Evolutionary conservation across 2,888 invertebrate genomes (phyloP), one percentile per base, ranked within the genome.

Genomic region (Phyllotreta cruciferae): DNA sequence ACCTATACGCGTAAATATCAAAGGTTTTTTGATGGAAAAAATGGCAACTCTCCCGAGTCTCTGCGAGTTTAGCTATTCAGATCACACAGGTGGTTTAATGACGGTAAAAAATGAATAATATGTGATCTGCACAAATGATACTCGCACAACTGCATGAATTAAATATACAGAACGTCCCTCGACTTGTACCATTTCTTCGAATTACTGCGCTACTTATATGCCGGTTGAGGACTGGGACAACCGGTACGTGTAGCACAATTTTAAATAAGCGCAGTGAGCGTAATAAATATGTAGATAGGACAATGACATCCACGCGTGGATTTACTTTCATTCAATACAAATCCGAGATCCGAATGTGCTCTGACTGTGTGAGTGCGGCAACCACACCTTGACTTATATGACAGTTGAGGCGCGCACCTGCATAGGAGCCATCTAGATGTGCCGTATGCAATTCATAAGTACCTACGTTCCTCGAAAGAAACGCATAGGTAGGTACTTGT

Each of bases 301-400:
- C 75, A 75, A 74, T 73, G 74, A 74, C 75, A 72, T 74, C 72
- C 70, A 72, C 70, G 70, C 70, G 68, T 70, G 70, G 72, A 68
- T 71, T 72, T 71, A 70, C 73, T 74, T 75, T 74, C 72, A 72
- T 56, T 45, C 50, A 57, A 67, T 63, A 63, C 54, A 34, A 57
- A 52, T 52, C 49, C 36, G 35, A 49, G 38, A 52, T 37, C 52
- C 37, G 37, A 52, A 34, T 52, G 37, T 52, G 52, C 52, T 52
- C 35, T 49, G 49, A 37, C 9, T 49, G 56, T 56, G 47, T 49
- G 39, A 47, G 47, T 37, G 47, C 45, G 13, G 39, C 50, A 49
- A 72, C 75, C 75, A 73, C 75, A 73, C 75, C 74, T 73, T 74
- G 73, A 74, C 70, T 73, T 75, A 74, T 75, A 71, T 73, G 74